A percentile compares a stretch with the other conserved stretches of the same genome.
These are phyloP conservation scores for Coecobrya sp. DNA, from an alignment of 2,888 invertebrate genomes.

Conservation along the genomic window DNA sequence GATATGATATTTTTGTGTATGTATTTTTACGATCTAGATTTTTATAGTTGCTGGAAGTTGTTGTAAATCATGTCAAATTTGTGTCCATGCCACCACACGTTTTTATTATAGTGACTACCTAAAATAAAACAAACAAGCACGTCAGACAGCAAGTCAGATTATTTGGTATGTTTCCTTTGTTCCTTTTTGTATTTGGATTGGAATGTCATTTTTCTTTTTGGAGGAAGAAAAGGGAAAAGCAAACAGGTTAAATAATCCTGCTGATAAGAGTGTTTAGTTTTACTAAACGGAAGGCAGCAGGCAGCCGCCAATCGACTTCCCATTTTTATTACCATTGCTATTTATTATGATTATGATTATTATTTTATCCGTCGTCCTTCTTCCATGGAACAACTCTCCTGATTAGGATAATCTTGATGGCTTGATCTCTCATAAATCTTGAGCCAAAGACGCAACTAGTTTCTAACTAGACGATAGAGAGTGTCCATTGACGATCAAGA, in stretches of 20 bases:
- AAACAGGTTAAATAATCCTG: not conserved
- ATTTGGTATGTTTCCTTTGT: not conserved
- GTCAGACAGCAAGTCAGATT: not conserved
- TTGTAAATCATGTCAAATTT: constrained; percentile 57
- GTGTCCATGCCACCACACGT: not conserved
- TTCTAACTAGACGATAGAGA: not conserved
- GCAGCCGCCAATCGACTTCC: constrained; percentile 51
- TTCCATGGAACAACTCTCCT: constrained; percentile 70
- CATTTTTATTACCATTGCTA: constrained; percentile 32
- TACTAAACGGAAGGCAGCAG: constrained; percentile 41
- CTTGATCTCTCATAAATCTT: constrained; percentile 76
- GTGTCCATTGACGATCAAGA: constrained; percentile 25
- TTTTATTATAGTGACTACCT: constrained; percentile 8
- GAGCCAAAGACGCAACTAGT: constrained; percentile 46
- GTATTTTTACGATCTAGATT: not conserved
- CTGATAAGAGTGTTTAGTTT: not conserved
- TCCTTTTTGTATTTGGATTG: not conserved
- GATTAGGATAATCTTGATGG: constrained; percentile 71
- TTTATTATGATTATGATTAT: constrained; percentile 29
- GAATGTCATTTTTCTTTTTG: not conserved
- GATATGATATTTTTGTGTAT: not conserved
- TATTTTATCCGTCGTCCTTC: constrained; percentile 39
- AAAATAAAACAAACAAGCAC: not conserved
- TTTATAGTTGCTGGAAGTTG: constrained; percentile 34
- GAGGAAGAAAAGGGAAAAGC: constrained; percentile 3